Conservation (phyloP, 2,113 vertebrate genomes). For the Pluvianellus socialis region DNA sequence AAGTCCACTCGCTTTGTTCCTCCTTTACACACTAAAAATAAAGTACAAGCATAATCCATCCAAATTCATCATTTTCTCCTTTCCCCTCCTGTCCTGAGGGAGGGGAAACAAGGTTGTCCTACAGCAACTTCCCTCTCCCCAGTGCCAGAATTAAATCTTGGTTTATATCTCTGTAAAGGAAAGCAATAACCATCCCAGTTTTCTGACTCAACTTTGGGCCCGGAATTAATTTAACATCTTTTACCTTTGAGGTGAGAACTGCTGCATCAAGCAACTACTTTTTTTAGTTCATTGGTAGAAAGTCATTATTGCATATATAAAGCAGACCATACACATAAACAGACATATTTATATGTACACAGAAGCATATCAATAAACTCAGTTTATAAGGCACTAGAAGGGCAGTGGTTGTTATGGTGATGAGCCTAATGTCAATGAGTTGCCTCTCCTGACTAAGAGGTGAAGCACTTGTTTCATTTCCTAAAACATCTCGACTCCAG, state of each 20-base stretch:
- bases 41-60: not conserved
- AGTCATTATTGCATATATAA: not conserved
- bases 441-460: not conserved
- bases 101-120: too few species aligned
- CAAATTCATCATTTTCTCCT: not conserved
- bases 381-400: not conserved
- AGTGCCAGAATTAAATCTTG: not conserved
- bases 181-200: not conserved
- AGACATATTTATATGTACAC: not conserved
- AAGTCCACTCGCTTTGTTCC: not conserved
- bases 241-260: not conserved
- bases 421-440: not conserved
- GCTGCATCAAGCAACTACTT: not conserved
- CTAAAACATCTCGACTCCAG: not conserved
- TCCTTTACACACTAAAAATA: not conserved
- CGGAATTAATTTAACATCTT: not conserved
- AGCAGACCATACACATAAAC: not conserved
- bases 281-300: not conserved
- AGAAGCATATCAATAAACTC: not conserved
- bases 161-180: not conserved
- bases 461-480: not conserved
- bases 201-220: not conserved
- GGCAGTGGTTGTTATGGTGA: accelerated
- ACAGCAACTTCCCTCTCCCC: not conserved
- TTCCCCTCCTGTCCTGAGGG: not conserved